Evolutionary conservation across 2,797 vertebrate genomes (phyloP).

Genomic region (Tinamus major): DNA sequence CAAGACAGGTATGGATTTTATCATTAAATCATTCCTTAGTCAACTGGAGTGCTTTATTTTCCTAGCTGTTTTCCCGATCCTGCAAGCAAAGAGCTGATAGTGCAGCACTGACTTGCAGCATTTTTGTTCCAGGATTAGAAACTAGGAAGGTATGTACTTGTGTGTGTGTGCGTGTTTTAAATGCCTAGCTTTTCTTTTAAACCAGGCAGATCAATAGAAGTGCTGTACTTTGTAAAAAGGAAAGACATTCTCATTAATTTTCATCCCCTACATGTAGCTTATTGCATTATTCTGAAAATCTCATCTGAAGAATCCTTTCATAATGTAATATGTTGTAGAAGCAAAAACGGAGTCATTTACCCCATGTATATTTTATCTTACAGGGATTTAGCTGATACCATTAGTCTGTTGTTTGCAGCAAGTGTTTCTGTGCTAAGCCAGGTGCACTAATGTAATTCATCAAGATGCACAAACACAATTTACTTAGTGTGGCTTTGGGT

Average conservation of each 20-base stretch:
- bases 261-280: background rate
- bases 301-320: constrained; percentile 20
- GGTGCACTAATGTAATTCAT: background rate
- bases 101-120: background rate
- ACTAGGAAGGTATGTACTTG: background rate
- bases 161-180: background rate
- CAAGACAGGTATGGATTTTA: background rate
- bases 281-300: constrained; percentile 41
- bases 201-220: background rate
- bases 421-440: background rate
- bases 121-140: background rate
- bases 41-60: background rate
- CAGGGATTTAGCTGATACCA: background rate
- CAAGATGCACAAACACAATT: background rate
- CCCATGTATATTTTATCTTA: background rate
- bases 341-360: background rate
- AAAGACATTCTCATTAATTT: constrained; percentile 37
- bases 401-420: background rate
- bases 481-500: background rate
- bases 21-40: background rate
- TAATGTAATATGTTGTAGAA: constrained; percentile 11
- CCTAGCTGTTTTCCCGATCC: background rate
- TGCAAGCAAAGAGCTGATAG: background rate
- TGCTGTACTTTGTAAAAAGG: background rate
- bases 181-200: constrained; percentile 1